phyloP scores from a whole-genome alignment of 2,888 invertebrate genomes.

The Pasiphila rectangulata region DNA sequence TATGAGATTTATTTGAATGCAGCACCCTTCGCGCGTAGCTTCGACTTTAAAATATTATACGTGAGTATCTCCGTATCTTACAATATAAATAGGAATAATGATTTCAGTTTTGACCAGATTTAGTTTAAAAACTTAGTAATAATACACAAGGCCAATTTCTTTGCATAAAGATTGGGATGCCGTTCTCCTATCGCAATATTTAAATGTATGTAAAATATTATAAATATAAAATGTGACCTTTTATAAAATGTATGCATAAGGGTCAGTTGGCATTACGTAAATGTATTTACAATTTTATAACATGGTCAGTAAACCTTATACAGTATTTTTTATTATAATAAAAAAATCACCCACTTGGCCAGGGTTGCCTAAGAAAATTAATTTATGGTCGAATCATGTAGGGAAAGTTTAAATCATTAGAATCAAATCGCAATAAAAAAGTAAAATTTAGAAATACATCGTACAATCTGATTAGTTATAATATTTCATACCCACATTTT shows the following conservation, averaged over 20 bases:
- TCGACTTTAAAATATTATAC: too few species aligned
- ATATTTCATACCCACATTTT: conserved; percentile 28
- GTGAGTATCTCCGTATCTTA: too few species aligned
- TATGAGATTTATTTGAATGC: too few species aligned
- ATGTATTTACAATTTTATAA: conserved; percentile 12
- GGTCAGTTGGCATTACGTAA: conserved; percentile 2
- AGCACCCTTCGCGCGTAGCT: too few species aligned
- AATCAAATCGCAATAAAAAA: too few species aligned
- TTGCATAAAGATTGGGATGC: background rate
- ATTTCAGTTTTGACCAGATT: too few species aligned
- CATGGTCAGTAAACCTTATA: background rate
- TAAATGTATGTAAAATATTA: conserved; percentile 3
- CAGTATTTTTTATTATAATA: background rate
- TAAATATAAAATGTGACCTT: conserved; percentile 1
- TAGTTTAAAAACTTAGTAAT: too few species aligned
- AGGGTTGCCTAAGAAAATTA: conserved; percentile 1
- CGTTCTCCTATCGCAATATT: background rate
- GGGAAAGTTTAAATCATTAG: too few species aligned
- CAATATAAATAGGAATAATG: too few species aligned
- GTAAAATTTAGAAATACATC: background rate
- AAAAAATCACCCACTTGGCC: background rate
- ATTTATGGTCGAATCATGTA: conserved; percentile 1
- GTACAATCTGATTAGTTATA: conserved; percentile 8
- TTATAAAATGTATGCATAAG: background rate
- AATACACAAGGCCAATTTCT: too few species aligned